Evolutionary conservation across 2,888 invertebrate species (phyloP).

Genomic region (Idaea aversata): DNA sequence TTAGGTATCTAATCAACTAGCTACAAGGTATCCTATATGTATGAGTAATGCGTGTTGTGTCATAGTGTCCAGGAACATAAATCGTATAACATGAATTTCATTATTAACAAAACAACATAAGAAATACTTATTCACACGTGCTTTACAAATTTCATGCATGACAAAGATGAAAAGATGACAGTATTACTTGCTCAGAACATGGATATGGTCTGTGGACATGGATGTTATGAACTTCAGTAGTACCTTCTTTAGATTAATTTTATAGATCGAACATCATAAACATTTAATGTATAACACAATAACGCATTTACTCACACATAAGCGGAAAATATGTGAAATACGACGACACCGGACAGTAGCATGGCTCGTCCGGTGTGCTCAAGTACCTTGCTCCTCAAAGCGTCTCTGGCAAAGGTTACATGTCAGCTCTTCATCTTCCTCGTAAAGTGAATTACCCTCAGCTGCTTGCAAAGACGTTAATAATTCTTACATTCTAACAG

Average conservation of each 20-base stretch:
- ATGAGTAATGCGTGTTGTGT: constrained; percentile 79
- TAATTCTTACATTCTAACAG: neutral
- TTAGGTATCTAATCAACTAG: constrained; percentile 52
- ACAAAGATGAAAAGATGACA: constrained; percentile 47
- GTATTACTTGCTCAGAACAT: constrained; percentile 41
- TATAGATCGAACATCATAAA: constrained; percentile 42
- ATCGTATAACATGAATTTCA: constrained; percentile 46
- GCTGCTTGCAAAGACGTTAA: constrained; percentile 83
- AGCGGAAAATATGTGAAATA: constrained; percentile 69
- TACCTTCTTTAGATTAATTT: constrained; percentile 42
- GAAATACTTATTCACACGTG: constrained; percentile 51
- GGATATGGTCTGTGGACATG: constrained; percentile 42
- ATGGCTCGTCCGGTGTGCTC: constrained; percentile 62
- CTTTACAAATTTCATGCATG: constrained; percentile 60
- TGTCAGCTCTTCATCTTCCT: constrained; percentile 84
- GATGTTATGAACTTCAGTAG: constrained; percentile 41
- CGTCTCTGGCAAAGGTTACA: constrained; percentile 89
- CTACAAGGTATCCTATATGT: constrained; percentile 65
- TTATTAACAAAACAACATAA: constrained; percentile 41
- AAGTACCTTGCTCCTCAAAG: constrained; percentile 88
- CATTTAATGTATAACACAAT: constrained; percentile 61
- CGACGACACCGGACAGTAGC: constrained; percentile 65
- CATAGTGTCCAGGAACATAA: constrained; percentile 54
- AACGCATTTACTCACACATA: constrained; percentile 80
- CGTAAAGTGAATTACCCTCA: constrained; percentile 82